Percentiles rank a stretch among this genome's conserved stretches.
Conservation (phyloP, 2,888 invertebrate genomes). For the Hemaris fuciformis region DNA sequence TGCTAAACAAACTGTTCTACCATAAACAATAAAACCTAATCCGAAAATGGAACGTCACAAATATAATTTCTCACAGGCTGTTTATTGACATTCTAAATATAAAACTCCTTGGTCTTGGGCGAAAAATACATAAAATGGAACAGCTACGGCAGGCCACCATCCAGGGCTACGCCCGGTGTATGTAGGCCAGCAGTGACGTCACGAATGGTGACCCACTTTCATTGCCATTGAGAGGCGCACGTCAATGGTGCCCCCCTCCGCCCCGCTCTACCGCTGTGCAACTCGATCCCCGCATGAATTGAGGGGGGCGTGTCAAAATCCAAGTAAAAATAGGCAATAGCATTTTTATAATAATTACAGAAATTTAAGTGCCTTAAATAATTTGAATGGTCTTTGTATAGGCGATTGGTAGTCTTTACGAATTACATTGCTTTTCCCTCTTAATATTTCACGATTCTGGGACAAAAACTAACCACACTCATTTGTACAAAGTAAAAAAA, state of each 20-base stretch:
- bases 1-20: background rate
- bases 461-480: too few relatives aligned
- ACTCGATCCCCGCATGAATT: conserved; percentile 35
- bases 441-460: too few relatives aligned
- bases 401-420: too few relatives aligned
- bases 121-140: conserved; percentile 52
- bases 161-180: conserved; percentile 69
- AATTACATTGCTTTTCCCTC: too few relatives aligned
- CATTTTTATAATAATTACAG: background rate
- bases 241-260: conserved; percentile 72
- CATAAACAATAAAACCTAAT: background rate
- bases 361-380: background rate
- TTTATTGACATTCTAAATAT: conserved; percentile 56
- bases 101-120: conserved; percentile 58
- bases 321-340: conserved; percentile 23
- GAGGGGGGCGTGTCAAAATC: conserved; percentile 32
- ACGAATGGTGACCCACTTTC: conserved; percentile 71
- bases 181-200: conserved; percentile 78
- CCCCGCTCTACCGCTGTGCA: conserved; percentile 37
- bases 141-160: conserved; percentile 39
- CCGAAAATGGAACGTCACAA: background rate
- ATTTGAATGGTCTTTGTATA: too few relatives aligned
- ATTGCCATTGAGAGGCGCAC: conserved; percentile 77
- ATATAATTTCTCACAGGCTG: conserved; percentile 6
- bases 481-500: too few relatives aligned